Conservation (phyloP, 2,113 vertebrate genomes). For the Cisticola juncidis region DNA sequence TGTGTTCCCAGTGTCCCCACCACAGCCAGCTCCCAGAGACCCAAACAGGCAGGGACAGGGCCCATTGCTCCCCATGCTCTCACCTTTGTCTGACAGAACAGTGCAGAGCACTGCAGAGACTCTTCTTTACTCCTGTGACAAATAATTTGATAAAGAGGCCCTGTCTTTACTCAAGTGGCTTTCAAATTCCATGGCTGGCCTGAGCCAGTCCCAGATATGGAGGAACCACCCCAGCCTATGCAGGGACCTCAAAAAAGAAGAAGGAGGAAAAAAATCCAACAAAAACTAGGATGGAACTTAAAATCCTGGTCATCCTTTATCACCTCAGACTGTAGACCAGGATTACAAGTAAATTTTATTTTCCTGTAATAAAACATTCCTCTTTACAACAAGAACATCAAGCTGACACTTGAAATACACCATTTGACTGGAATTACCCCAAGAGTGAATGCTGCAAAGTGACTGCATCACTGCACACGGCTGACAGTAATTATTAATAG, state of each 20-base stretch:
- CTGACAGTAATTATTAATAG: constrained; percentile 52
- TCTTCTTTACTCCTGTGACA: background rate
- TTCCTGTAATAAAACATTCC: constrained; percentile 9
- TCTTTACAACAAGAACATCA: constrained; percentile 1
- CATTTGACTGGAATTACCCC: constrained; percentile 42
- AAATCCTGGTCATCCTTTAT: background rate
- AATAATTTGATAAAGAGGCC: background rate
- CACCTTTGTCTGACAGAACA: background rate
- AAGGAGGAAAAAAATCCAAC: background rate
- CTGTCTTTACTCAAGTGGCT: background rate
- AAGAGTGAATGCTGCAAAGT: constrained; percentile 6
- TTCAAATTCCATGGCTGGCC: background rate
- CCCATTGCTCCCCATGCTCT: background rate
- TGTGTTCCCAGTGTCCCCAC: background rate
- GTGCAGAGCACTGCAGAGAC: background rate
- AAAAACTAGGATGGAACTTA: background rate
- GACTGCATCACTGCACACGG: constrained; percentile 23
- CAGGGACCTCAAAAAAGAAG: background rate
- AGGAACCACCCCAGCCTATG: background rate
- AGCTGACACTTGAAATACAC: constrained; percentile 24
- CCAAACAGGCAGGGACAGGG: background rate
- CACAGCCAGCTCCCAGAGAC: background rate
- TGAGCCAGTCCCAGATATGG: background rate
- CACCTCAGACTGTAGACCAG: background rate
- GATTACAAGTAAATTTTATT: background rate